Evolutionary conservation across 2,888 invertebrate species (phyloP).

Genomic region (Boloria euphrosyne): DNA sequence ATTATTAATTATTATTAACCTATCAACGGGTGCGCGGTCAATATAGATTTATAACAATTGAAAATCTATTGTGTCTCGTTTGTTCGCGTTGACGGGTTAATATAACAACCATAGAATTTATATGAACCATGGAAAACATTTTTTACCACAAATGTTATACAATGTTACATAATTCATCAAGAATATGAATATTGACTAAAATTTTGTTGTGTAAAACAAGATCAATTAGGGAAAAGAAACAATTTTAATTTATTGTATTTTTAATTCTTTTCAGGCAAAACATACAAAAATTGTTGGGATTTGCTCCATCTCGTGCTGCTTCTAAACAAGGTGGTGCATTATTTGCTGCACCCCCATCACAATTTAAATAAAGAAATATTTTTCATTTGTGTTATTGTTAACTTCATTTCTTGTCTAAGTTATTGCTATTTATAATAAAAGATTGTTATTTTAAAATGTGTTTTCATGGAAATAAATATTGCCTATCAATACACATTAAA

Average conservation of each 20-base stretch:
- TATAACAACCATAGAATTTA: background rate
- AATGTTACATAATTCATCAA: no score
- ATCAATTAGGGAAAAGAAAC: no score
- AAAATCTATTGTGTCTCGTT: no score
- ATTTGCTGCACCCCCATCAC: constrained; percentile 91
- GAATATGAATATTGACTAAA: no score
- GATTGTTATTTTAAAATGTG: background rate
- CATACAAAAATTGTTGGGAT: constrained; percentile 97
- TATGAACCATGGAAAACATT: no score
- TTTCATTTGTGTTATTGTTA: background rate
- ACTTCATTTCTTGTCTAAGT: background rate
- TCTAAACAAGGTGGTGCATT: constrained; percentile 96
- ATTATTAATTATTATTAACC: no score
- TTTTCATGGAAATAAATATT: constrained; percentile 24
- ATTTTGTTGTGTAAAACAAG: no score
- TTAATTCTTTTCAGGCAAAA: constrained; percentile 86
- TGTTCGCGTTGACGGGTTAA: no score
- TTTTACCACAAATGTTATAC: no score
- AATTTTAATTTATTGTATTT: background rate
- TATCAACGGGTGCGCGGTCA: no score
- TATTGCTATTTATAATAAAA: constrained; percentile 11
- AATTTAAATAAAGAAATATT: constrained; percentile 86
- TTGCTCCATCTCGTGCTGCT: constrained; percentile 98
- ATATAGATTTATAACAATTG: no score
- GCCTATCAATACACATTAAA: constrained; percentile 63